Conservation (phyloP, 2,888 invertebrate species). For the Julus scandinavius region DNA sequence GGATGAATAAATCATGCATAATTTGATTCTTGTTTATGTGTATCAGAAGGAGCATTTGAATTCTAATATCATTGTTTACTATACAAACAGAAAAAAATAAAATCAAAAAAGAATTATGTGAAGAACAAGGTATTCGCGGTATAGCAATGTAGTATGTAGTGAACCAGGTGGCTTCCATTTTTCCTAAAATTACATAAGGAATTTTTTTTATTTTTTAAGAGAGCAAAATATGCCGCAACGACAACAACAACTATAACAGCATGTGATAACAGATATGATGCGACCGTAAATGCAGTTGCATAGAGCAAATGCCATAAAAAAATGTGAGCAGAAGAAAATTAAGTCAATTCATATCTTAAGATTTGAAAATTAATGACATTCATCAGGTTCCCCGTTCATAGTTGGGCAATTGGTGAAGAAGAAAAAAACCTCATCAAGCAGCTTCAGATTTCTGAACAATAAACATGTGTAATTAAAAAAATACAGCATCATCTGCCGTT, state of each 20-base stretch:
- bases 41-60: neutral
- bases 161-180: neutral
- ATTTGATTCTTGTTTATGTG: neutral
- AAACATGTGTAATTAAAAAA: constrained; percentile 16
- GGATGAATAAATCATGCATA: neutral
- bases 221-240: neutral
- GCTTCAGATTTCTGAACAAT: constrained; percentile 8
- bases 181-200: neutral
- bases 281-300: neutral
- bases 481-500: constrained; percentile 39
- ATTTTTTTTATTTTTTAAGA: neutral
- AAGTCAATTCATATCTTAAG: constrained; percentile 33
- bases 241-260: constrained; percentile 28
- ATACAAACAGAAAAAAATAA: neutral
- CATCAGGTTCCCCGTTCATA: constrained; percentile 15
- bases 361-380: constrained; percentile 14
- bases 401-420: neutral
- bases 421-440: constrained; percentile 6
- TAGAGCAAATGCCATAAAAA: constrained; percentile 14
- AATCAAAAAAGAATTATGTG: neutral
- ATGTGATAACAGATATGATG: constrained; percentile 1
- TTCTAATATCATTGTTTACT: neutral
- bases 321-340: constrained; percentile 8
- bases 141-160: neutral
- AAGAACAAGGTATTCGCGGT: neutral